Percentiles rank a stretch among this genome's conserved stretches.
These are phyloP conservation scores for Marmota monax DNA, from an alignment of 2,113 vertebrate genomes.

Conservation along the genomic window DNA sequence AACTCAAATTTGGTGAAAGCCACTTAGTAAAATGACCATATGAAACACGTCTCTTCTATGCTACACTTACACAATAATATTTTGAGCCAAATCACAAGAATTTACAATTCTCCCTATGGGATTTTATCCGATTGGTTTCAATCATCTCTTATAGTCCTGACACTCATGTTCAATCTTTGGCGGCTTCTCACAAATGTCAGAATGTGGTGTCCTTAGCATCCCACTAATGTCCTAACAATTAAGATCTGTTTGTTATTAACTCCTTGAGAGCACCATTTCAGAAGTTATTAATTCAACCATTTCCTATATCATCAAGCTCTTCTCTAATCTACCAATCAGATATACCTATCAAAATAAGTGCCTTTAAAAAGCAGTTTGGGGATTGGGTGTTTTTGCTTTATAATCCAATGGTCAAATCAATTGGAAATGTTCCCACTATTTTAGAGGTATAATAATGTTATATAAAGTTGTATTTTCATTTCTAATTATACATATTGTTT, in stretches of 20 bases:
- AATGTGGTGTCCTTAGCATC: neutral
- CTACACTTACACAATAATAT: neutral
- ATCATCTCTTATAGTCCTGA: neutral
- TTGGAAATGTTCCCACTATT: neutral
- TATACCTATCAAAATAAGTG: neutral
- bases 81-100: neutral
- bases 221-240: neutral
- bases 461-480: neutral
- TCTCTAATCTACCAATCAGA: neutral
- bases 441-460: neutral
- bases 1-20: neutral
- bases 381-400: neutral
- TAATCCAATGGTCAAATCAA: neutral
- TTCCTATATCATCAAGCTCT: neutral
- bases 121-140: neutral
- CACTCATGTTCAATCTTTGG: neutral
- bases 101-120: neutral
- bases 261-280: neutral
- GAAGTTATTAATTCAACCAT: conserved; percentile 3
- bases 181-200: neutral
- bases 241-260: neutral
- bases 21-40: neutral
- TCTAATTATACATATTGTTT: neutral
- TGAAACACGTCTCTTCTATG: neutral
- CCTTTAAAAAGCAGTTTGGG: neutral